Conservation (phyloP, 1,140 invertebrate species). For the Drosophila eugracilis region DNA sequence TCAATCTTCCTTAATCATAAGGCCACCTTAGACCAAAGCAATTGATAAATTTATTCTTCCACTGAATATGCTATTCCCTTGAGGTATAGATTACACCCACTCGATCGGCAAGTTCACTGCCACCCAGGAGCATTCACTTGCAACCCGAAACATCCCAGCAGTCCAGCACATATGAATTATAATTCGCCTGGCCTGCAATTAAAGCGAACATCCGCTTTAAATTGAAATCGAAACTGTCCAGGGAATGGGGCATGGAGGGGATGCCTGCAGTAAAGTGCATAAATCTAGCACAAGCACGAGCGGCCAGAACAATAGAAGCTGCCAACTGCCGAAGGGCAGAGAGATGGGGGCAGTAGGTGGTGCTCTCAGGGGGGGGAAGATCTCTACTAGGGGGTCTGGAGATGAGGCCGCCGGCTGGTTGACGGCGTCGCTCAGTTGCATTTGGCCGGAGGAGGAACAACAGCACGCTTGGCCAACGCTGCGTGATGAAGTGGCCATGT, state of each 20-base stretch:
- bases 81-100: slow-evolving; percentile 16
- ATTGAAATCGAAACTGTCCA: slow-evolving; percentile 77
- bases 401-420: slow-evolving; percentile 38
- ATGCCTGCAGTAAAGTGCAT: slow-evolving; percentile 48
- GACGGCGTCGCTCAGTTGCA: slow-evolving; percentile 52
- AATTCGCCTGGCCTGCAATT: slow-evolving; percentile 55
- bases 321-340: slow-evolving; percentile 28
- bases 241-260: slow-evolving; percentile 2
- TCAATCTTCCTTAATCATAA: no score
- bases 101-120: slow-evolving; percentile 66
- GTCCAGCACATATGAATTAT: slow-evolving; percentile 64
- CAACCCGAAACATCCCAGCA: slow-evolving; percentile 52
- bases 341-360: neutral
- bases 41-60: slow-evolving; percentile 8
- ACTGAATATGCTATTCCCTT: slow-evolving; percentile 7
- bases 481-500: slow-evolving; percentile 80
- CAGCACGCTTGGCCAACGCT: slow-evolving; percentile 76
- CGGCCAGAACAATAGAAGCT: slow-evolving; percentile 67
- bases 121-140: slow-evolving; percentile 30
- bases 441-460: slow-evolving; percentile 41
- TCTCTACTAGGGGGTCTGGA: neutral
- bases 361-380: no score
- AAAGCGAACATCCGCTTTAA: slow-evolving; percentile 70
- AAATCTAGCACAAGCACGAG: slow-evolving; percentile 81
- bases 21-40: slow-evolving; percentile 3